These are phyloP conservation scores for Eupristina koningsbergeri DNA, from an alignment of 1,140 invertebrate genomes.

Conservation along the genomic window DNA sequence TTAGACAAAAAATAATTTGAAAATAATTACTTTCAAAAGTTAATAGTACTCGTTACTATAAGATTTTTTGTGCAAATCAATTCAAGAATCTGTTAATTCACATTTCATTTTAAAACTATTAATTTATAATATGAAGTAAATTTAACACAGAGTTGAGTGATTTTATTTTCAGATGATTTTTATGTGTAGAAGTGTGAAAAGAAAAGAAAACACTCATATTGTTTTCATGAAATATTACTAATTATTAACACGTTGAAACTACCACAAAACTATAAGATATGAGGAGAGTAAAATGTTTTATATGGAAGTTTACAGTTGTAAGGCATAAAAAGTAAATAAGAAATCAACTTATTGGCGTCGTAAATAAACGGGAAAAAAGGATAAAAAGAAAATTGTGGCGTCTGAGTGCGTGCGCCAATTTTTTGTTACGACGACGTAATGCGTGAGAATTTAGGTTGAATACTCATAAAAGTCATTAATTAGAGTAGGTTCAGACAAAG, in stretches of 20 bases:
- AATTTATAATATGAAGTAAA: neutral
- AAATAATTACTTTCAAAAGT: no score
- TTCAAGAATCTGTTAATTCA: no score
- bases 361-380: no score
- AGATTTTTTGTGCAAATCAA: no score
- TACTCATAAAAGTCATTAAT: neutral
- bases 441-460: conserved; percentile 3
- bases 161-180: neutral
- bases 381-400: neutral
- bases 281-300: neutral
- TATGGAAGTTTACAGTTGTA: conserved; percentile 25
- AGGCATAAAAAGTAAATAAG: neutral
- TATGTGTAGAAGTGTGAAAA: neutral
- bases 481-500: neutral
- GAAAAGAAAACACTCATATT: neutral
- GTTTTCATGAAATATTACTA: neutral
- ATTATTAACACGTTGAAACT: no score
- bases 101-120: no score
- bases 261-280: neutral
- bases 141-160: neutral
- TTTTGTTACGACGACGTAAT: neutral
- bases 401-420: neutral
- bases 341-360: neutral
- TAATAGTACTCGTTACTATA: no score
- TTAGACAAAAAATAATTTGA: no score